A percentile compares a stretch with the other conserved stretches of the same genome.
phyloP scores from a whole-genome alignment of 1,140 invertebrate genomes.

The Drosophila kurseongensis region DNA sequence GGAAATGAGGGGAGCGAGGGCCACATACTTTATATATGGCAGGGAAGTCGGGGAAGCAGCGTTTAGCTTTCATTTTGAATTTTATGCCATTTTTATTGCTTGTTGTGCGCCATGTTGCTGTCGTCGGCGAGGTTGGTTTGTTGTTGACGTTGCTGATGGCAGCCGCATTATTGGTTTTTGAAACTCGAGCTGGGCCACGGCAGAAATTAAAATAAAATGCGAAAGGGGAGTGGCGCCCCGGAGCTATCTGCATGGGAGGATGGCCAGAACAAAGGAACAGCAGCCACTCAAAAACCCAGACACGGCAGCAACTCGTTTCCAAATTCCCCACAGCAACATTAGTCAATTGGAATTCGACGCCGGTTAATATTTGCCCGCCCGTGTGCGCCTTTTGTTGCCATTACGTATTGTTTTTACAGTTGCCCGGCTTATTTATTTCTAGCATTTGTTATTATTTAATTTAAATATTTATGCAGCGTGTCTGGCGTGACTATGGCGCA shows the following conservation, averaged over 20 bases:
- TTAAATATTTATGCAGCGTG: constrained; percentile 82
- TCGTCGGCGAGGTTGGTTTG: constrained; percentile 33
- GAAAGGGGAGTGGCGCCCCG: constrained; percentile 12
- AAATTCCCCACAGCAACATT: constrained; percentile 41
- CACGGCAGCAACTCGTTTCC: constrained; percentile 27
- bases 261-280: constrained; percentile 36
- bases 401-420: constrained; percentile 82
- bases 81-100: constrained; percentile 76
- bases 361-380: constrained; percentile 17
- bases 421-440: constrained; percentile 63
- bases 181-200: constrained; percentile 60
- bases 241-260: constrained; percentile 15
- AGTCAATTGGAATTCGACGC: constrained; percentile 53
- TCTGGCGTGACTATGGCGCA: constrained; percentile 76
- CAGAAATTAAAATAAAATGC: constrained; percentile 72
- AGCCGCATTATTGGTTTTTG: constrained; percentile 74
- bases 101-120: constrained; percentile 57
- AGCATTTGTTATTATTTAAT: constrained; percentile 79
- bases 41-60: constrained; percentile 29
- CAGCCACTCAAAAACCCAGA: constrained; percentile 9
- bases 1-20: constrained; percentile 4
- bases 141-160: constrained; percentile 42
- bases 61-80: constrained; percentile 80
- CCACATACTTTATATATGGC: background rate
- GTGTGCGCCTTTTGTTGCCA: constrained; percentile 34